These are phyloP conservation scores for Callopanchax toddi DNA, from an alignment of 2,113 vertebrate genomes.

Conservation along the genomic window DNA sequence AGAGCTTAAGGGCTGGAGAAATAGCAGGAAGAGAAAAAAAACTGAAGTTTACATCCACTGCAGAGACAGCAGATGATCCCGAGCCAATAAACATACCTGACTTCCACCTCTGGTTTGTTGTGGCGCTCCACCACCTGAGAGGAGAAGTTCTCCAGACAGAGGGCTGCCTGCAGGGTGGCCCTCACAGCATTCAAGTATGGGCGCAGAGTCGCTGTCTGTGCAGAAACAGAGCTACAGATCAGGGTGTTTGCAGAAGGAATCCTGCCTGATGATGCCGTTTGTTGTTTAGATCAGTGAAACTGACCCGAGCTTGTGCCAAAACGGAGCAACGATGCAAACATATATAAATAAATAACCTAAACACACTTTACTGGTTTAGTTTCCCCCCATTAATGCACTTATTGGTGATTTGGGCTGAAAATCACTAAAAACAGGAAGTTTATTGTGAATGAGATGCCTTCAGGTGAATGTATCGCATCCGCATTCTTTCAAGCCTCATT, in stretches of 20 bases:
- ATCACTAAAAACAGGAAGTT: background rate
- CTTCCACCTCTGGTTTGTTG: slow-evolving; percentile 98
- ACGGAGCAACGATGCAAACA: background rate
- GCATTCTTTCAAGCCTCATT: background rate
- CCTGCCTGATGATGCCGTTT: background rate
- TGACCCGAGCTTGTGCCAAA: slow-evolving; percentile 6
- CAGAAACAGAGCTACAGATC: background rate
- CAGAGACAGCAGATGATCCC: too few species aligned
- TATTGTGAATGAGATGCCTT: background rate
- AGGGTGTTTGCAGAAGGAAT: background rate
- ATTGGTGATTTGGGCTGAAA: too few species aligned
- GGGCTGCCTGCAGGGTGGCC: slow-evolving; percentile 94
- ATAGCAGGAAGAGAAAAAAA: background rate
- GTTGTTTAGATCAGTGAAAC: background rate
- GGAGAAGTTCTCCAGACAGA: slow-evolving; percentile 98
- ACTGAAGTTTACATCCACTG: background rate
- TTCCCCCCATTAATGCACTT: background rate
- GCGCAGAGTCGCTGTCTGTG: slow-evolving; percentile 94
- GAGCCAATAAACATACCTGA: slow-evolving; percentile 84
- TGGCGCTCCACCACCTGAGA: slow-evolving; percentile 98
- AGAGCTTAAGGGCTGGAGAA: slow-evolving; percentile 24
- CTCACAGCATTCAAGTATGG: slow-evolving; percentile 97
- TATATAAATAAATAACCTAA: background rate
- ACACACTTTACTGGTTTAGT: background rate
- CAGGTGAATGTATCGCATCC: slow-evolving; percentile 8